phyloP scores from a whole-genome alignment of 2,888 invertebrate genomes.

The Achlya flavicornis region DNA sequence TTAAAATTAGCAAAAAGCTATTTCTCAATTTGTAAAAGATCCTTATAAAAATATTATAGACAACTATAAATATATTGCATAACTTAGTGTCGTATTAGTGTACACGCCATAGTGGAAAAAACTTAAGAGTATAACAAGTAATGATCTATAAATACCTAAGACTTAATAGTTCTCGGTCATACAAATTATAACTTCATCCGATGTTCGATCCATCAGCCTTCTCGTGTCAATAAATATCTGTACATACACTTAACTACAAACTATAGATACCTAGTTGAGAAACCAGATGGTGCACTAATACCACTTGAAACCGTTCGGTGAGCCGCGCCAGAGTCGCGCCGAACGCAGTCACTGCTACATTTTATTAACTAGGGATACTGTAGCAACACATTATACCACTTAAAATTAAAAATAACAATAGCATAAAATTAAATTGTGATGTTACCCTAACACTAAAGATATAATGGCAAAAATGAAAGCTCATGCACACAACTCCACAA shows the following conservation, averaged over 20 bases:
- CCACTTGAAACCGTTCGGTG: constrained; percentile 16
- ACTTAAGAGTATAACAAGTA: constrained; percentile 60
- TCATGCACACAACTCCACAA: constrained; percentile 51
- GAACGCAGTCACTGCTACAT: background rate
- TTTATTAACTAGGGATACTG: constrained; percentile 18
- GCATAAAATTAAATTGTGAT: constrained; percentile 59
- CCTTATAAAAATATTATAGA: constrained; percentile 71
- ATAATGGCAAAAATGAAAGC: constrained; percentile 62
- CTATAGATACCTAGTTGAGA: constrained; percentile 20
- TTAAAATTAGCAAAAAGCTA: constrained; percentile 54
- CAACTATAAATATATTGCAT: constrained; percentile 70
- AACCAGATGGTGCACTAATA: constrained; percentile 36
- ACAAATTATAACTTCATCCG: constrained; percentile 46
- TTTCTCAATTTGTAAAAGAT: constrained; percentile 58
- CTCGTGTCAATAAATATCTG: constrained; percentile 73
- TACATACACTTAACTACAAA: constrained; percentile 66
- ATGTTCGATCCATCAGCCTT: constrained; percentile 63
- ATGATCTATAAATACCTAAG: constrained; percentile 55
- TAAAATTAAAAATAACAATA: constrained; percentile 49
- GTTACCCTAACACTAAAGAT: constrained; percentile 48
- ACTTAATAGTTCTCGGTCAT: constrained; percentile 29
- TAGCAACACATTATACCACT: constrained; percentile 36
- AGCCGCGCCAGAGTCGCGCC: constrained; percentile 16
- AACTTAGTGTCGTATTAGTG: constrained; percentile 66
- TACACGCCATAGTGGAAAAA: constrained; percentile 59